Evolutionary conservation across 1,140 invertebrate genomes (phyloP).

Genomic region (fruit fly (Drosophila melanogaster)): Release_6_plus_ISO1_MT NT_033777.3:9881001-9881500

Average conservation of each 20-base stretch:
- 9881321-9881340: slow-evolving; percentile 59
- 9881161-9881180: slow-evolving; percentile 51
- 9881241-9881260: slow-evolving; percentile 26
- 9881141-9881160: slow-evolving; percentile 16
- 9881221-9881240: slow-evolving; percentile 36
- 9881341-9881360: slow-evolving; percentile 26
- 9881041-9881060: not conserved
- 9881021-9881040: slow-evolving; percentile 12
- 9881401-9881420: slow-evolving; percentile 25
- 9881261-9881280: slow-evolving; percentile 50
- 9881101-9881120: slow-evolving; percentile 27
- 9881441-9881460: not conserved
- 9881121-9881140: slow-evolving; percentile 7
- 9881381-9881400: slow-evolving; percentile 1
- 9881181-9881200: slow-evolving; percentile 35
- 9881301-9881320: slow-evolving; percentile 60
- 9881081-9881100: slow-evolving; percentile 19
- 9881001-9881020: slow-evolving; percentile 8
- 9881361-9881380: not conserved
- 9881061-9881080: slow-evolving; percentile 6
- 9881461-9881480: slow-evolving; percentile 46
- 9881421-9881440: slow-evolving; percentile 35
- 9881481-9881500: not conserved
- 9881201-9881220: slow-evolving; percentile 70
- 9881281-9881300: slow-evolving; percentile 82